A percentile compares a stretch with the other conserved stretches of the same genome.
Conservation (phyloP, 2,888 invertebrate species). For the Baccha elongata region DNA sequence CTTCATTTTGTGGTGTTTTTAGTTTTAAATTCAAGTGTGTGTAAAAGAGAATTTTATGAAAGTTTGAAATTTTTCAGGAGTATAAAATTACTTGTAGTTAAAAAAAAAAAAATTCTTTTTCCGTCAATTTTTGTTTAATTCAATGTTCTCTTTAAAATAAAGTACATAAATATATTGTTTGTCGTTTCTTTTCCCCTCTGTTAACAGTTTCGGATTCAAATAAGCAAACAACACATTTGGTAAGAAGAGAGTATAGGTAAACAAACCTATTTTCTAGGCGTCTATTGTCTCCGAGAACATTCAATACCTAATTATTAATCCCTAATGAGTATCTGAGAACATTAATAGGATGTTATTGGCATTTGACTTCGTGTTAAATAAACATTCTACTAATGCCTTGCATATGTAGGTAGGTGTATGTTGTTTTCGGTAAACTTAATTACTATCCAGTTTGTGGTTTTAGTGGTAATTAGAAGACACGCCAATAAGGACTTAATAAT, state of each 20-base stretch:
- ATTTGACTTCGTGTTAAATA: slow-evolving; percentile 28
- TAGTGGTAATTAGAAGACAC: slow-evolving; percentile 16
- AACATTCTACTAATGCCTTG: slow-evolving; percentile 26
- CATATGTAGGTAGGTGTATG: neutral
- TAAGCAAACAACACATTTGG: slow-evolving; percentile 1
- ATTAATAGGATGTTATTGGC: slow-evolving; percentile 48
- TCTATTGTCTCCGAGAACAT: slow-evolving; percentile 9
- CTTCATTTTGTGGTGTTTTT: too few species aligned
- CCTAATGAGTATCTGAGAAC: slow-evolving; percentile 18
- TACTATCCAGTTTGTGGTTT: slow-evolving; percentile 10
- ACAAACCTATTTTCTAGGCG: slow-evolving; percentile 21
- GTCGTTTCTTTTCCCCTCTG: too few species aligned
- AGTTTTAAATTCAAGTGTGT: too few species aligned
- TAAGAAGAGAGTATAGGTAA: slow-evolving; percentile 21
- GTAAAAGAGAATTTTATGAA: too few species aligned
- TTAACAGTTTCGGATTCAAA: neutral
- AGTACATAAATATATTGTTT: too few species aligned
- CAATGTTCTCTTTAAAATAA: too few species aligned
- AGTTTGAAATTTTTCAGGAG: too few species aligned
- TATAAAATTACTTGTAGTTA: too few species aligned
- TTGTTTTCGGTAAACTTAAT: slow-evolving; percentile 37
- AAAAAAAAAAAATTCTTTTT: too few species aligned
- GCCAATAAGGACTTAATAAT: slow-evolving; percentile 13
- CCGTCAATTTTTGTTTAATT: too few species aligned
- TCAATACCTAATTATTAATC: slow-evolving; percentile 31